These are phyloP conservation scores for Lethenteron reissneri DNA, from an alignment of 2,113 vertebrate species.

Conservation along the genomic window DNA sequence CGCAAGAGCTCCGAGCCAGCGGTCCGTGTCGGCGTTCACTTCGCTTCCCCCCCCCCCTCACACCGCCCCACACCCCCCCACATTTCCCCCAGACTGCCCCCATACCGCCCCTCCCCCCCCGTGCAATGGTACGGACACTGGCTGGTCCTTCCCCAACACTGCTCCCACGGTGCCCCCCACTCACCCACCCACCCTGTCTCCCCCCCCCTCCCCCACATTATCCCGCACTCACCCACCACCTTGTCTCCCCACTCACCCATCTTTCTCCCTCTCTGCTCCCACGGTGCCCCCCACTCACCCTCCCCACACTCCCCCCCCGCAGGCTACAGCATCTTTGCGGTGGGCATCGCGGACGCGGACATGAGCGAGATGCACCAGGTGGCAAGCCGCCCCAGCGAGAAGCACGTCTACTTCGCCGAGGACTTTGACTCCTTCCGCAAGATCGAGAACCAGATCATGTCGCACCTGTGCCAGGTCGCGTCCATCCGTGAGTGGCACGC, in stretches of 20 bases:
- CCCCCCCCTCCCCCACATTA: no score
- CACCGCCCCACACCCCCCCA: no score
- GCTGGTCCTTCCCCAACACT: no score
- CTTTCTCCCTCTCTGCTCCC: no score
- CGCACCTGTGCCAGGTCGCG: conserved; percentile 86
- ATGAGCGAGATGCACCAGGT: conserved; percentile 64
- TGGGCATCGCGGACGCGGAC: conserved; percentile 81
- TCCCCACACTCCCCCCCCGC: conserved; percentile 7
- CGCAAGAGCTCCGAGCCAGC: conserved; percentile 38
- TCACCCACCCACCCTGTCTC: no score
- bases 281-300: neutral
- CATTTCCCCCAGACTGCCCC: no score
- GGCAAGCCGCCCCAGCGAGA: conserved; percentile 74
- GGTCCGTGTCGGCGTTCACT: neutral
- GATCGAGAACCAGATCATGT: conserved; percentile 81
- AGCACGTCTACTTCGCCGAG: conserved; percentile 78
- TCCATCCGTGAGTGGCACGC: conserved; percentile 45
- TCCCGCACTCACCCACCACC: no score
- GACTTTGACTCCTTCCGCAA: conserved; percentile 87
- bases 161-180: no score
- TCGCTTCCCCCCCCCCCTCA: no score
- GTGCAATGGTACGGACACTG: no score
- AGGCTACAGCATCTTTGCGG: conserved; percentile 84
- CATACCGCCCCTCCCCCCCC: no score
- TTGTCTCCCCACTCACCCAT: no score